phyloP scores from a whole-genome alignment of 2,888 invertebrate species.

The Temnothorax ravouxi region DNA sequence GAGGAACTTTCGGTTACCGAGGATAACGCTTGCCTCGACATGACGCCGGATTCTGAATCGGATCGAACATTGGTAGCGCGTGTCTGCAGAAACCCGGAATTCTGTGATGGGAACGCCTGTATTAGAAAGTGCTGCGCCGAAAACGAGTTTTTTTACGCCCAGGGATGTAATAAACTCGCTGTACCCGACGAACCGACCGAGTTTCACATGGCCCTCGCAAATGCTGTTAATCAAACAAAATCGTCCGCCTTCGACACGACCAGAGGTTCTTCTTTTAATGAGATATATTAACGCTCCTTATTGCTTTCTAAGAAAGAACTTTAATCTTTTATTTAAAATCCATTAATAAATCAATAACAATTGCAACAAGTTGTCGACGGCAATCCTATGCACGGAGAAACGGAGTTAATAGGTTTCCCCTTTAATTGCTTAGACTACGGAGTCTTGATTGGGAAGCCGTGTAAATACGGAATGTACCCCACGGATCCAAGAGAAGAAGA shows the following conservation, averaged over 20 bases:
- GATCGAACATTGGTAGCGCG: conserved; percentile 56
- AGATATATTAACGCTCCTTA: conserved; percentile 10
- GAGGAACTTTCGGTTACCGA: conserved; percentile 57
- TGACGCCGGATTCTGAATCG: conserved; percentile 49
- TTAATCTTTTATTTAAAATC: background rate
- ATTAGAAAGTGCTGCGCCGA: conserved; percentile 85
- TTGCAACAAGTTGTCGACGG: background rate
- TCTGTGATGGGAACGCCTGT: conserved; percentile 79
- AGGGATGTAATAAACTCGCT: background rate
- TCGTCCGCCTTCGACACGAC: background rate
- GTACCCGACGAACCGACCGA: background rate
- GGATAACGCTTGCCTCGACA: conserved; percentile 80
- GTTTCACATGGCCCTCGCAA: conserved; percentile 53
- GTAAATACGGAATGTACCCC: conserved; percentile 73
- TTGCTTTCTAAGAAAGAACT: background rate
- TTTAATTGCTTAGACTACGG: conserved; percentile 77
- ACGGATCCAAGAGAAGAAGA: conserved; percentile 68
- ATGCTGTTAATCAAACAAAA: conserved; percentile 32
- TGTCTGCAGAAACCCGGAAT: conserved; percentile 55
- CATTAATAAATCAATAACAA: background rate
- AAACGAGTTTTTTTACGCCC: conserved; percentile 65
- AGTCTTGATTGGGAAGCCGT: conserved; percentile 76
- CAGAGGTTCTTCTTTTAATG: conserved; percentile 14
- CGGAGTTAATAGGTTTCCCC: background rate
- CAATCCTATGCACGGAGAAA: background rate